These are phyloP conservation scores for Ectobius pallidus DNA, from an alignment of 2,888 invertebrate species.

Conservation along the genomic window DNA sequence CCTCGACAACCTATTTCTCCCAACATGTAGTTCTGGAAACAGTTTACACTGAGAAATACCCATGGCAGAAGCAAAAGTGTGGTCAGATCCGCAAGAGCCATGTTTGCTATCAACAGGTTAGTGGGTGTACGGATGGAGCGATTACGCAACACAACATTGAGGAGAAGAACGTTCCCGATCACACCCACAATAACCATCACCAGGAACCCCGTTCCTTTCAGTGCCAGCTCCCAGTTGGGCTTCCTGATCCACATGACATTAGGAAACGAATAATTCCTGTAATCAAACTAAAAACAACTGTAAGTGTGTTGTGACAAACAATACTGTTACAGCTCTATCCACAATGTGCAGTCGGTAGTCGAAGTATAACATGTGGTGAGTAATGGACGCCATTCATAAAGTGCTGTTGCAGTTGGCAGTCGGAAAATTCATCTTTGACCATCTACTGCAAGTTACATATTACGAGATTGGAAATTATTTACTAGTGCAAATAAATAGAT, in stretches of 20 bases:
- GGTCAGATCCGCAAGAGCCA: conserved; percentile 73
- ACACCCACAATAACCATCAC: conserved; percentile 69
- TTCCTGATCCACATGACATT: conserved; percentile 70
- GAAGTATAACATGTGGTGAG: too few species aligned
- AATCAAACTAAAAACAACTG: too few species aligned
- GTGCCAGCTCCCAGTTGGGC: conserved; percentile 63
- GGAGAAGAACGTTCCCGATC: conserved; percentile 68
- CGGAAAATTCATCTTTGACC: too few species aligned
- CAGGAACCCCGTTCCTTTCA: conserved; percentile 65
- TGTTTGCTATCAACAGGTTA: conserved; percentile 74
- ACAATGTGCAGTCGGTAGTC: too few species aligned
- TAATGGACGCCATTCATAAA: too few species aligned
- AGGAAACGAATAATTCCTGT: conserved; percentile 51
- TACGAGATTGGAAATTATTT: too few species aligned
- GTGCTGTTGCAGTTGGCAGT: too few species aligned
- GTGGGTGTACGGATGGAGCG: conserved; percentile 70
- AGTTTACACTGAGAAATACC: conserved; percentile 75
- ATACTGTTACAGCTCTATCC: too few species aligned
- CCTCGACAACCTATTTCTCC: conserved; percentile 75
- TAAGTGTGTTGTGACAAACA: too few species aligned
- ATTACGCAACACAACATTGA: conserved; percentile 67
- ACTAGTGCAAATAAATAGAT: too few species aligned
- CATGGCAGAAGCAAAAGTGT: conserved; percentile 73
- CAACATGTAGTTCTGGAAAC: conserved; percentile 79
- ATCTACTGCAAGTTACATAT: too few species aligned